Evolutionary conservation across 2,113 vertebrate species (phyloP).

Genomic region (Panurus biarmicus): DNA sequence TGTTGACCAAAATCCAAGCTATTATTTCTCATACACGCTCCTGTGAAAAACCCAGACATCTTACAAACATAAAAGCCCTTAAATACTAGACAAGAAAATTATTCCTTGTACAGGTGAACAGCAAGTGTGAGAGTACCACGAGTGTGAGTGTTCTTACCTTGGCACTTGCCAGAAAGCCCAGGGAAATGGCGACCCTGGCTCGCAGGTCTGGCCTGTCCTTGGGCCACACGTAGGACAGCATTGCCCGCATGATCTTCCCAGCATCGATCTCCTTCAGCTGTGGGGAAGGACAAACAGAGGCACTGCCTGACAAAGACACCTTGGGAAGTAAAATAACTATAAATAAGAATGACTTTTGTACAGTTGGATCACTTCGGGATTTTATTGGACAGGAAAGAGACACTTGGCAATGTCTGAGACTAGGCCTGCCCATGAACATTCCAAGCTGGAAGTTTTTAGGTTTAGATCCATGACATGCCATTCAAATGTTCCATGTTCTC

Average conservation of each 20-base stretch:
- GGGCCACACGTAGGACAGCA: constrained; percentile 95
- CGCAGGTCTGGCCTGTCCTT: constrained; percentile 90
- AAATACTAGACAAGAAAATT: background rate
- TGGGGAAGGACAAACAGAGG: background rate
- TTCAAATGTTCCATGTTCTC: background rate
- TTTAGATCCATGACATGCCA: background rate
- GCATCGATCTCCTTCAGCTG: constrained; percentile 90
- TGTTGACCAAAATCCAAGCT: background rate
- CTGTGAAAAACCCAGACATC: background rate
- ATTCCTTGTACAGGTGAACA: background rate
- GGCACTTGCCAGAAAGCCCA: constrained; percentile 86
- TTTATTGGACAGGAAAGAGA: background rate
- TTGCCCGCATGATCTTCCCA: constrained; percentile 83
- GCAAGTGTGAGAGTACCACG: background rate
- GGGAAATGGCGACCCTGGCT: constrained; percentile 85
- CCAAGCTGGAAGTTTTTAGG: background rate
- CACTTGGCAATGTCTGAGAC: background rate
- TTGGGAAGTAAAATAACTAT: background rate
- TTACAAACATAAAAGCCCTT: background rate
- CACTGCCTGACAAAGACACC: background rate
- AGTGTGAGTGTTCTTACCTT: constrained; percentile 76
- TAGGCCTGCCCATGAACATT: background rate
- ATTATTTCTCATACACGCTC: background rate
- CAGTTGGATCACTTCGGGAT: background rate
- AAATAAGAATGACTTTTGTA: background rate